Evolutionary conservation across 2,113 vertebrate species (phyloP), one percentile per base, ranked within the genome.

Genomic region (Sarotherodon lohbergeri): DNA sequence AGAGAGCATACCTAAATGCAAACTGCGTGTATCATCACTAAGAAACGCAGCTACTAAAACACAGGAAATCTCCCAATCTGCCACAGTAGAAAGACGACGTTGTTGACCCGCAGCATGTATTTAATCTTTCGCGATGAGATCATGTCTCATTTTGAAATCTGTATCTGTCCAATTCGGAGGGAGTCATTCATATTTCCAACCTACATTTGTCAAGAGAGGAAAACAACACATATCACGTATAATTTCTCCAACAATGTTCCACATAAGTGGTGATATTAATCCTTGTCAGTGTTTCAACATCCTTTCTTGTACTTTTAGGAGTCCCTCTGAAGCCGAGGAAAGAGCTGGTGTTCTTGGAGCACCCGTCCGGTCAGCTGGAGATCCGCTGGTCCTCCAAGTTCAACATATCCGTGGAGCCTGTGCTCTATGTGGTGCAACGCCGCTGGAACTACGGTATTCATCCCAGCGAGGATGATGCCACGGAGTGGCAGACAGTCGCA

Each of bases 371-470:
- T 39, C 97, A 97, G 54, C 95, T 99, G 93, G 98, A 98, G 89
- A 96, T 99, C 79, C 98, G 96, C 80, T 99, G 98, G 98, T 99
- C 98, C 57, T 99, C 98, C 3, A 98, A 98, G 89, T 99, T 99
- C 93, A 99, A 99, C 88, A 96, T 99, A 76, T 99, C 98, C 1
- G 98, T 98, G 34, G 98, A 99, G 76, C 98, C 98, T 0, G 98
- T 99, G 29, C 97, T 98, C 43, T 98, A 99, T 7, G 97, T 99
- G 81, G 95, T 99, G 27, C 98, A 99, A 90, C 96, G 97, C 5
- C 95, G 98, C 59, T 99, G 98, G 98, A 99, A 99, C 91, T 97
- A 97, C 6, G 98, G 98, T 39, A 98, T 99, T 87, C 98, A 99
- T 81, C 98, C 98, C 39, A 99, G 97, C 2, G 98, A 99, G 32